Base-by-base conservation (phyloP, 2,113 vertebrate genomes). In the Dicentrarchus labrax region DNA sequence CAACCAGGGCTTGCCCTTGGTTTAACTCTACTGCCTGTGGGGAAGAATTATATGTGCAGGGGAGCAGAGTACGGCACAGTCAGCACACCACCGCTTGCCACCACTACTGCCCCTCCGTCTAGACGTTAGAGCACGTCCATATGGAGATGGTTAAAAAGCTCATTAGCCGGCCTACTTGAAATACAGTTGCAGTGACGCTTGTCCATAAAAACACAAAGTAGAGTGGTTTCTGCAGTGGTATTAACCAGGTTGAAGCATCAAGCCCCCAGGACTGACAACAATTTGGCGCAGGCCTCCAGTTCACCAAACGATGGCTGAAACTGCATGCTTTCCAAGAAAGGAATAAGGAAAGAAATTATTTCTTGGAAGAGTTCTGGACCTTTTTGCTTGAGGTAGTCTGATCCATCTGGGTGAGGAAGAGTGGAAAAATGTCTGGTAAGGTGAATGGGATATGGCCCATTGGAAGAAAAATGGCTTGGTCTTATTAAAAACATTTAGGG, bases 141-240 rank as follows among this genome's bases (percentile, higher is more conserved):
- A 94, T 95, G 95, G 94, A 95, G 89, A 91, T 94, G 91, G 92
- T 96, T 95, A 96, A 93, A 94, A 89, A 90, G 91, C 94, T 95
- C 95, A 94, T 96, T 96, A 95, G 94, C 85, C 80, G 81, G 91
- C 92, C 91, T 92, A 91, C 91, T 94, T 94, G 90, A 94, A 95
- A 94, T 93, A 91, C 90, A 92, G 92, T 94, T 94, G 93, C 91
- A 93, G 92, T 94, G 93, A 95, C 91, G 93, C 92, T 92, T 93
- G 91, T 92, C 93, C 92, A 95, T 96, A 96, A 96, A 96, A 95
- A 92, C 91, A 94, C 90, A 84, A 89, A 94, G 90, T 87, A 72
- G 88, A 88, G 91, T 79, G 90, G 88, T 91, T 91, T 92, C 78
- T 88, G 88, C 84, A 80, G 92, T 76, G 43, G 90, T 86, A 90